phyloP scores from a whole-genome alignment of 2,888 invertebrate species.

The Eremobia ochroleuca region DNA sequence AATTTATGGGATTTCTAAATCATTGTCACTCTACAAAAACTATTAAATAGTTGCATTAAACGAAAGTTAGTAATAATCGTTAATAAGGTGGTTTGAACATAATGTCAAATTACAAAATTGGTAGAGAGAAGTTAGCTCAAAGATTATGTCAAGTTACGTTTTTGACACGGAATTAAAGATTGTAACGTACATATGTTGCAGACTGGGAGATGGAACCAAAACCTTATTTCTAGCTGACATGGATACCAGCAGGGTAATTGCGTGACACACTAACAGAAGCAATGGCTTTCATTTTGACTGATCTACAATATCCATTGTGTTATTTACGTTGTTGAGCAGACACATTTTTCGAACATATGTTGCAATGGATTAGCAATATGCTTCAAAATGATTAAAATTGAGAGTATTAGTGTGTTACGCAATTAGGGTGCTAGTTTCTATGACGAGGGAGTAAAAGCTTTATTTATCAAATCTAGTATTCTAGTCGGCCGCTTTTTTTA shows the following conservation, averaged over 20 bases:
- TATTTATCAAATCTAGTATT: neutral
- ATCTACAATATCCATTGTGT: no score
- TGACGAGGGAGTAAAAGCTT: conserved; percentile 8
- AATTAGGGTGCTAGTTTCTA: neutral
- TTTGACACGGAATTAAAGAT: neutral
- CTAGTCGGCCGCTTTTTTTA: conserved; percentile 7
- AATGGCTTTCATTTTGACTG: no score
- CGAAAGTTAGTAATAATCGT: conserved; percentile 66
- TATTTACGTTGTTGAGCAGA: no score
- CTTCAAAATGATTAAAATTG: no score
- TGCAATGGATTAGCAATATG: no score
- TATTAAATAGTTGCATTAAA: conserved; percentile 63
- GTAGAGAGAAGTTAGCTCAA: conserved; percentile 18
- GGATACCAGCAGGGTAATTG: neutral
- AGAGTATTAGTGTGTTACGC: no score
- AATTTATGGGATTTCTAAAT: conserved; percentile 43
- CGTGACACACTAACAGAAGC: no score
- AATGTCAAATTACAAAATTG: conserved; percentile 30
- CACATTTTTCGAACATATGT: no score
- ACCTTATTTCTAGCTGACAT: neutral
- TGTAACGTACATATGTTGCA: no score
- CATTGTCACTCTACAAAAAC: conserved; percentile 68
- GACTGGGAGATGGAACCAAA: neutral
- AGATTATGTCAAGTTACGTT: neutral
- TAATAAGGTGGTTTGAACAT: conserved; percentile 59